These are phyloP conservation scores for Tetramorium bicarinatum DNA, from an alignment of 2,888 invertebrate species.

Conservation along the genomic window DNA sequence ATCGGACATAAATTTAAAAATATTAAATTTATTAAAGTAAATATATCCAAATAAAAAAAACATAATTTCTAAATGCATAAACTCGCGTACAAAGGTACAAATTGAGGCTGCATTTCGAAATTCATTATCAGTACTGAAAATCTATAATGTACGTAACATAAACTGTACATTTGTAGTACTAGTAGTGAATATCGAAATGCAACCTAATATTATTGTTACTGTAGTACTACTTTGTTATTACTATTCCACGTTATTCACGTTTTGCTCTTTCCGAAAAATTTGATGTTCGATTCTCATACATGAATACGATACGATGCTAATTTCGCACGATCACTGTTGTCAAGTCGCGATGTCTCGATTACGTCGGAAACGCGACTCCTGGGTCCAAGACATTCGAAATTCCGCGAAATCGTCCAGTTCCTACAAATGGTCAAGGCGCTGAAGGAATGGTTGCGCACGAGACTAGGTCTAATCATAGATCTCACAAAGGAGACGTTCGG, in stretches of 20 bases:
- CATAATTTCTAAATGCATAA: neutral
- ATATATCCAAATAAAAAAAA: neutral
- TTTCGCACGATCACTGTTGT: conserved; percentile 21
- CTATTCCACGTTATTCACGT: neutral
- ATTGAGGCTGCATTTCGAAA: neutral
- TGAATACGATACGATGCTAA: conserved; percentile 22
- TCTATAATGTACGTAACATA: too few species aligned
- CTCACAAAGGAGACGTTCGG: conserved; percentile 88
- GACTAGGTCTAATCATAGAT: conserved; percentile 88
- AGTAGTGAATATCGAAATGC: too few species aligned
- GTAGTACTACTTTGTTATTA: neutral
- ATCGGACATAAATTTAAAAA: neutral
- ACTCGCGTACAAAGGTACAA: neutral
- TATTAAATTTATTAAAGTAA: neutral
- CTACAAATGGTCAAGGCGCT: conserved; percentile 88
- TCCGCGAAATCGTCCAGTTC: neutral
- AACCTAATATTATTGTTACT: neutral
- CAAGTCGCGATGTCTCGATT: conserved; percentile 26
- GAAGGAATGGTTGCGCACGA: conserved; percentile 88
- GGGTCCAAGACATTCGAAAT: conserved; percentile 5
- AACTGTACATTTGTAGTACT: too few species aligned
- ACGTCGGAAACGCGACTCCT: conserved; percentile 8
- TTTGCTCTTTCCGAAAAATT: neutral
- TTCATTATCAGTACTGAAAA: too few species aligned
- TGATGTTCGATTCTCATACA: neutral